phyloP scores from a whole-genome alignment of 2,113 vertebrate species.

The Ailuropoda melanoleuca region DNA sequence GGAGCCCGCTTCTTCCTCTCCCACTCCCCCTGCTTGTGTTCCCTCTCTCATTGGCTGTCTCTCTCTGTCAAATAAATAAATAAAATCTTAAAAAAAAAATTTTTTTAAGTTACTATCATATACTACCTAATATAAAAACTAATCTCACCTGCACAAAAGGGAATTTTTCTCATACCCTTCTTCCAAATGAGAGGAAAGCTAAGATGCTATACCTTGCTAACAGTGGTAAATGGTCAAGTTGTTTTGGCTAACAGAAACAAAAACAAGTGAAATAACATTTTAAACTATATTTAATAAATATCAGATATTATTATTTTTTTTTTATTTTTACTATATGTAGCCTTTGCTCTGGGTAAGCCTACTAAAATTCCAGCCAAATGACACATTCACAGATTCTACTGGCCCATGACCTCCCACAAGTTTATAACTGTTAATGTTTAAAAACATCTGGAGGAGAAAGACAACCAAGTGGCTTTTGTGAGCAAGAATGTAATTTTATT shows the following conservation, averaged over 20 bases:
- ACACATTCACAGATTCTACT: neutral
- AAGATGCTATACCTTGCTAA: neutral
- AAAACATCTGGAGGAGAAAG: slow-evolving; percentile 14
- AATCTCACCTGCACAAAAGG: neutral
- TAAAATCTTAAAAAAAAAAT: neutral
- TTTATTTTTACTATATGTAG: neutral
- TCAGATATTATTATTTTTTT: neutral
- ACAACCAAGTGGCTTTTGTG: slow-evolving; percentile 50
- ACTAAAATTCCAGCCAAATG: neutral
- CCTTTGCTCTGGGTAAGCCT: neutral
- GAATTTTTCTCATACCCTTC: slow-evolving; percentile 14
- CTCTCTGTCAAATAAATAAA: no score
- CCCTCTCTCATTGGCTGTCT: no score
- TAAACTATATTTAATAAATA: slow-evolving; percentile 18
- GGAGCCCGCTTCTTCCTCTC: no score
- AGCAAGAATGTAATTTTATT: slow-evolving; percentile 42
- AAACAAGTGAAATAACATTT: slow-evolving; percentile 20
- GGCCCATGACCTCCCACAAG: neutral
- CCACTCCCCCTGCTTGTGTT: no score
- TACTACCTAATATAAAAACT: neutral
- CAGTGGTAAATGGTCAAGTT: neutral
- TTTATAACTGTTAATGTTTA: neutral
- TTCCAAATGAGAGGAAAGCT: neutral
- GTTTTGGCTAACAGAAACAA: neutral
- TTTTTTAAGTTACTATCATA: neutral